A percentile compares a stretch with the other conserved stretches of the same genome.
Evolutionary conservation across 2,113 vertebrate genomes (phyloP).

Genomic region (Eclectus roratus): DNA sequence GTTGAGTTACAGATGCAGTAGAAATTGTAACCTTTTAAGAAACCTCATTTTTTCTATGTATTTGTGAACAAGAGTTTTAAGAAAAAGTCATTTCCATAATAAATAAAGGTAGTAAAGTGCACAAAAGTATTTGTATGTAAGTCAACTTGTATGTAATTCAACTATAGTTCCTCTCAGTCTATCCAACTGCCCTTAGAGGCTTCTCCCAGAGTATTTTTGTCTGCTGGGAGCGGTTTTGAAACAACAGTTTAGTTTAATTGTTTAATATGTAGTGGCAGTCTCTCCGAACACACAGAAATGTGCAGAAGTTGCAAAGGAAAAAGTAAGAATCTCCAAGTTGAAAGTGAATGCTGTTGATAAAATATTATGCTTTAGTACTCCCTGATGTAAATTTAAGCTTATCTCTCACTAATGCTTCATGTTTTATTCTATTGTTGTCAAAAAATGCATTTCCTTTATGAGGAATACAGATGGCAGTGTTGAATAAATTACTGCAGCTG

Average conservation of each 20-base stretch:
- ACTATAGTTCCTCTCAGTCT: not conserved
- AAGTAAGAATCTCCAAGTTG: not conserved
- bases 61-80: not conserved
- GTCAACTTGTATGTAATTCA: not conserved
- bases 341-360: not conserved
- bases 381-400: not conserved
- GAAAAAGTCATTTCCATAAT: not conserved
- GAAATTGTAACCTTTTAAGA: not conserved
- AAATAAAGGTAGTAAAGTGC: not conserved
- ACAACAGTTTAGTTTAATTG: not conserved
- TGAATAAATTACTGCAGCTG: slow-evolving; percentile 14
- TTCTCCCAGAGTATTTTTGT: not conserved
- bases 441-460: not conserved
- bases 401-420: not conserved
- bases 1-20: not conserved
- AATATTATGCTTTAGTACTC: not conserved
- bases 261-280: not conserved
- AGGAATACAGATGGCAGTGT: slow-evolving; percentile 57
- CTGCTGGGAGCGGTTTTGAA: not conserved
- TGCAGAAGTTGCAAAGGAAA: not conserved
- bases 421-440: not conserved
- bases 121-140: not conserved
- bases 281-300: not conserved
- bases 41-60: not conserved
- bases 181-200: not conserved